Conservation (phyloP, 37 sponge, comb jelly and placozoan genomes). For the Haliclona indistincta region DNA sequence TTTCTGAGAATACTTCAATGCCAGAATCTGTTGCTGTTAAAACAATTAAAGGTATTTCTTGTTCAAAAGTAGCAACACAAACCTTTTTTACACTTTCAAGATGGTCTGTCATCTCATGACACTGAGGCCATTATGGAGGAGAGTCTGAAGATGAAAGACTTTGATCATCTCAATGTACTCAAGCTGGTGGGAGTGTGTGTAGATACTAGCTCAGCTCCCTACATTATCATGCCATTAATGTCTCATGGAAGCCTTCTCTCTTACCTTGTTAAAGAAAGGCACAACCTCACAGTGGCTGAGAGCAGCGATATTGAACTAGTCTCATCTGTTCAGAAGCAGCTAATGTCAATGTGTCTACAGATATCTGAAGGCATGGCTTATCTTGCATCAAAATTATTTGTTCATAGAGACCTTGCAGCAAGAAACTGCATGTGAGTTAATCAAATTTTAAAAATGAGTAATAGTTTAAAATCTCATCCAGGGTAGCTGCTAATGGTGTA, state of each 20-base stretch:
- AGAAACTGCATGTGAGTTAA: constrained; percentile 33
- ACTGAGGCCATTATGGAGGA: not conserved
- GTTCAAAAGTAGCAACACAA: no score
- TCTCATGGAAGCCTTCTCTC: constrained; percentile 34
- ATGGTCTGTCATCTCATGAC: no score
- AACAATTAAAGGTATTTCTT: constrained; percentile 36
- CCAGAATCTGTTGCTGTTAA: constrained; percentile 24
- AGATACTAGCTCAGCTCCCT: constrained; percentile 41
- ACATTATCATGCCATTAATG: constrained; percentile 36
- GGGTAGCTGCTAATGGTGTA: no score
- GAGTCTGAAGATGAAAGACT: constrained; percentile 34
- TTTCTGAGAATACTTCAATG: constrained; percentile 4
- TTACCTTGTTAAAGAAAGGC: constrained; percentile 29
- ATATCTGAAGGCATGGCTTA: constrained; percentile 21
- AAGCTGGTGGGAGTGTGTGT: constrained; percentile 33
- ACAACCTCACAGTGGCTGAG: not conserved
- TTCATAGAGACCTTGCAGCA: constrained; percentile 13
- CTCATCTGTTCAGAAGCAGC: not conserved
- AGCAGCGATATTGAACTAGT: constrained; percentile 6
- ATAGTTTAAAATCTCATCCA: no score
- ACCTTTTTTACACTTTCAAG: no score
- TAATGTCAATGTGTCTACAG: constrained; percentile 6
- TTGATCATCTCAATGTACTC: constrained; percentile 43
- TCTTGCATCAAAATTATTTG: constrained; percentile 1
- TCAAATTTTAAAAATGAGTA: not conserved